Evolutionary conservation across 2,113 vertebrate genomes (phyloP), one percentile per base, ranked within the genome.

Genomic region (Brachypodius melanocephalos): DNA sequence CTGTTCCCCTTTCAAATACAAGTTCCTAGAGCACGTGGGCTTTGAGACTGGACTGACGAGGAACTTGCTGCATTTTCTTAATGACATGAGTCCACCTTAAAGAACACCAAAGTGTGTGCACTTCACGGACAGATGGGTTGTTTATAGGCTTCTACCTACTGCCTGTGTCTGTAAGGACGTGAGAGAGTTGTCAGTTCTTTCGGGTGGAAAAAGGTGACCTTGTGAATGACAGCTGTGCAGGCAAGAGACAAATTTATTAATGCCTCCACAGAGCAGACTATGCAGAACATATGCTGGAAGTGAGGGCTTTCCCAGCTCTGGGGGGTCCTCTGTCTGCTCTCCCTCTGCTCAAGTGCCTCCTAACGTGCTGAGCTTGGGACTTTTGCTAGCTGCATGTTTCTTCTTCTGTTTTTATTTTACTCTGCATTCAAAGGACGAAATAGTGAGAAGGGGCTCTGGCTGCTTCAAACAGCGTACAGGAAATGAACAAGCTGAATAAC

Each of bases 361-460:
- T 67, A 32, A 92, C 88, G 38, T 77, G 77, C 77, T 95, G 91
- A 95, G 77, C 74, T 85, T 79, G 74, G 69, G 58, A 58, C 20
- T 95, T 94, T 55, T 45, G 8, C 51, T 82, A 88, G 46, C 62
- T 89, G 22, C 10, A 6, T 74, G 26, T 85, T 83, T 93, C 85
- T 94, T 81, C 54, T 93, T 88, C 82, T 95, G 90, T 76, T 96
- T 95, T 93, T 84, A 67, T 92, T 96, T 97, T 65, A 66, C 62
- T 89, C 63, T 91, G 55, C 38, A 76, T 94, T 95, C 91, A 93
- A 85, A 97, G 87, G 77, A 57, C 78, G 63, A 68, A 93, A 85
- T 17, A 69, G 77, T 83, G 69, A 79, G 71, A 91, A 82, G 79
- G 73, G 63, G 19, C 74, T 93, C 84, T 95, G 89, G 54, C 81